Evolutionary conservation across 2,797 vertebrate species (phyloP), one percentile per base, ranked within the genome.

Genomic region (Lindbergichthys nudifrons): DNA sequence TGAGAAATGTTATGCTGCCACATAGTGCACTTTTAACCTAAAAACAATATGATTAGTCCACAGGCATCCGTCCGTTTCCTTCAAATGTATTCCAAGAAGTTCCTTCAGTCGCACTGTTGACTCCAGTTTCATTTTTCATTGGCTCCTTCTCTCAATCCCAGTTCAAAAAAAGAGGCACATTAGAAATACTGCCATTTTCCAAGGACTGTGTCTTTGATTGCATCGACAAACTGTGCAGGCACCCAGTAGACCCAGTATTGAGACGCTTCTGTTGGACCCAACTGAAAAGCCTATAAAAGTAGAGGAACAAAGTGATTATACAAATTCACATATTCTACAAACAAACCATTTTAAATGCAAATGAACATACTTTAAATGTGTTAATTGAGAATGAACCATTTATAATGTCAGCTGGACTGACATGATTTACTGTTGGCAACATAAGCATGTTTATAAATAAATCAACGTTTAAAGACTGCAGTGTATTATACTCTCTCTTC

Each of bases 121-220:
- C 85, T 94, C 95, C 95, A 90, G 89, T 96, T 95, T 95, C 88
- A 66, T 93, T 93, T 96, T 95, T 94, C 94, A 85, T 88, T 48
- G 87, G 87, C 84, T 89, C 86, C 81, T 91, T 85, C 62, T 90
- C 85, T 87, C 85, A 90, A 95, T 95, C 95, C 93, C 95, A 96
- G 95, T 97, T 94, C 93, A 96, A 97, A 95, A 95, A 96, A 96
- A 96, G 97, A 97, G 97, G 97, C 97, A 98, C 96, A 95, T 98
- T 98, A 99, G 97, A 99, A 99, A 97, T 98, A 99, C 97, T 99
- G 98, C 98, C 98, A 99, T 94, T 99, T 99, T 63, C 98, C 98
- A 89, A 99, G 97, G 94, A 99, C 97, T 93, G 98, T 99, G 97
- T 99, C 98, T 96, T 99, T 99, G 96, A 99, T 99, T 96, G 98